Evolutionary conservation across 1,140 invertebrate genomes (phyloP), one percentile per base, ranked within the genome.

Genomic region (Lasioglossum albipes): DNA sequence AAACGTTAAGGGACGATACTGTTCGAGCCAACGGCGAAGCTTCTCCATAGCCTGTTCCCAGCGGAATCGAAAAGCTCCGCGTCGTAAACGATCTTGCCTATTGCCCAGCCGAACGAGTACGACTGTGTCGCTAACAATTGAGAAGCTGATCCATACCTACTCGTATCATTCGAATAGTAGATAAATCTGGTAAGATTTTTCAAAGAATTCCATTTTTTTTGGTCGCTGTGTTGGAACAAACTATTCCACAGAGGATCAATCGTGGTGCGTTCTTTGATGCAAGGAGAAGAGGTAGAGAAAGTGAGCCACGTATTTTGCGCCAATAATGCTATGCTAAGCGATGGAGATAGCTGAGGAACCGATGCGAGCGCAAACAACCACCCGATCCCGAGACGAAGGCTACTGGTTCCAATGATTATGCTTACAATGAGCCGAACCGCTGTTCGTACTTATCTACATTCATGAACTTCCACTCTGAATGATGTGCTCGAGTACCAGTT

Each of bases 401-500:
- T 75, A 75, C 74, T 41, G 62, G 49, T 57, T 57, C 64, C 22
- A 68, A 42, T 31, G 74, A 10, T 27, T 20, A 75, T 57, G 74
- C 49, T 57, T 57, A 68, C 31, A 65, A 20, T 6, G 45, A 75
- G 49, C 64, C 27, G 62, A 22, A 54, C 54, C 62, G 41, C 64
- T 27, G 62, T 22, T 13, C 22, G 9, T 42, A 74, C 72, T 75
- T 75, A 76, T 57, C 74, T 69, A 49, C 65, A 76, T 76, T 76
- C 74, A 69, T 59, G 74, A 76, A 76, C 74, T 42, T 45, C 22
- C 54, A 45, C 57, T 76, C 67, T 76, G 65, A 76, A 76, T 76
- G 54, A 66, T 36, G n/a, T 69, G 52, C 74, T 45, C 49, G 65
- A 42, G 18, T 41, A 36, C 64, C 65, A 59, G 65, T 68, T 54